Conservation (phyloP, 2,113 vertebrate genomes). For the Nerophis ophidion region DNA sequence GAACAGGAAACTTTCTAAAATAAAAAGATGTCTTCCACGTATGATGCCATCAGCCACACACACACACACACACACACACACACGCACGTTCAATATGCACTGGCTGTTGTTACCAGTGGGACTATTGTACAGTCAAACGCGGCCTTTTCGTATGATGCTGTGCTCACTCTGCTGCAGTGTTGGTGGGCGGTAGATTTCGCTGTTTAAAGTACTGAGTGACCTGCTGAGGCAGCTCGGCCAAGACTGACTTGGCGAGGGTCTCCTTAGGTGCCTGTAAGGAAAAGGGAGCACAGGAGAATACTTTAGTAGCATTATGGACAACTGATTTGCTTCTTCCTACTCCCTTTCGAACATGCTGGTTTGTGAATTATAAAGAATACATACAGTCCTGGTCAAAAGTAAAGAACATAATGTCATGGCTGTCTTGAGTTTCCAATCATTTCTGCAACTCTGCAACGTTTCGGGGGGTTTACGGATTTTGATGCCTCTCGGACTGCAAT, state of each 20-base stretch:
- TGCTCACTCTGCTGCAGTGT: slow-evolving; percentile 76
- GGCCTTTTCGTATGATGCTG: neutral
- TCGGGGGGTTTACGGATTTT: no score
- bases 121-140: slow-evolving; percentile 33
- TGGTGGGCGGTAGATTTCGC: slow-evolving; percentile 85
- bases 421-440: no score
- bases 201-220: slow-evolving; percentile 98
- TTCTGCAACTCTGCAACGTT: no score
- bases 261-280: slow-evolving; percentile 88
- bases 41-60: slow-evolving; percentile 20
- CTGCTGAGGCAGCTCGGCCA: slow-evolving; percentile 96
- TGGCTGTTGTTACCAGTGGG: slow-evolving; percentile 23
- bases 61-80: slow-evolving; percentile 14
- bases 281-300: neutral
- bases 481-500: no score
- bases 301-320: neutral
- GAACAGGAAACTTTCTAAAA: slow-evolving; percentile 18
- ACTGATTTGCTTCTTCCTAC: no score
- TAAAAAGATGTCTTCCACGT: slow-evolving; percentile 13
- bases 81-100: slow-evolving; percentile 26
- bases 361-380: no score
- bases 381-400: no score
- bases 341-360: no score
- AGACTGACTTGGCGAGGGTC: slow-evolving; percentile 92
- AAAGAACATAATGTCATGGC: no score